phyloP scores from a whole-genome alignment of 2,113 vertebrate genomes.

The Sitta europaea region DNA sequence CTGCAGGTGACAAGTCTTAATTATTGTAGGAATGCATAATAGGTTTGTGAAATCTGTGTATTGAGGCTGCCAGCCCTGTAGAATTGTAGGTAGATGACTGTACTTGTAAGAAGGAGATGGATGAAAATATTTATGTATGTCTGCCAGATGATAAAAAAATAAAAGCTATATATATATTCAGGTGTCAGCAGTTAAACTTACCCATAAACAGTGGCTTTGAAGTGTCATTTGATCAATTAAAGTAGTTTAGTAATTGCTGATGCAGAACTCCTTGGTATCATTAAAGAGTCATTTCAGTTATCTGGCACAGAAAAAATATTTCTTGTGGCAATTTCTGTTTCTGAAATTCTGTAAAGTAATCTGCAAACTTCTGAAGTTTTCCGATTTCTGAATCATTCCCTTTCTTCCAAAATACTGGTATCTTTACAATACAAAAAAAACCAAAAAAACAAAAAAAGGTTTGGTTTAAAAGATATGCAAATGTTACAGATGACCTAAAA shows the following conservation, averaged over 20 bases:
- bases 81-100: neutral
- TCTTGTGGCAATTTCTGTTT: neutral
- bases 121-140: neutral
- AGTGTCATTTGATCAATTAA: neutral
- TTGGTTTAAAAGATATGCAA: neutral
- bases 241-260: neutral
- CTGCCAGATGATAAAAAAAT: neutral
- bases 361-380: neutral
- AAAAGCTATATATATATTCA: neutral
- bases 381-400: neutral
- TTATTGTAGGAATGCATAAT: neutral
- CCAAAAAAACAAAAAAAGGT: neutral
- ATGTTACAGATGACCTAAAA: neutral
- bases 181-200: neutral
- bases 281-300: neutral
- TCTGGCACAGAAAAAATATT: neutral
- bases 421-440: neutral
- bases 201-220: neutral
- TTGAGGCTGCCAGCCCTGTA: neutral
- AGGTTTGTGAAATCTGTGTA: neutral
- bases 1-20: neutral
- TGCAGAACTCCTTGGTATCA: neutral
- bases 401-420: neutral
- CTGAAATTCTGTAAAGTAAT: neutral
- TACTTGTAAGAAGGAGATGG: neutral